Evolutionary conservation across 2,888 invertebrate species (phyloP), one percentile per base, ranked within the genome.

Genomic region (Troilus luridus): DNA sequence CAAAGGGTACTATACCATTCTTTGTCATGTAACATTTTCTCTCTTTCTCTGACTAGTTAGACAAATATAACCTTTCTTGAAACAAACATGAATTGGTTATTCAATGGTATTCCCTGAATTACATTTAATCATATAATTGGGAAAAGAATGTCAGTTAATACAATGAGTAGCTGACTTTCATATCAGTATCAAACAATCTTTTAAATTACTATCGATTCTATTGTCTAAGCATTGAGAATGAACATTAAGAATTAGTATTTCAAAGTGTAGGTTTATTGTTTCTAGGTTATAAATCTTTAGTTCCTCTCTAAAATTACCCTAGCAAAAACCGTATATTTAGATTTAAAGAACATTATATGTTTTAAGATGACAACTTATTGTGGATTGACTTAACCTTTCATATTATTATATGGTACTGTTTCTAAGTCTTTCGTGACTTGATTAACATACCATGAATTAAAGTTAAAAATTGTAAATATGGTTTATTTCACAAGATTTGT

Each of bases 1-100:
- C 89, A 89, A 89, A 89, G 89, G 59, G 56, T 64, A 89, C 77
- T 77, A 56, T 85, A 56, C 21, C 54, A 85, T 0, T 21, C 85
- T 85, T 54, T 56, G n/a, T 85, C 56, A 56, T 85, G 85, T 85
- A 85, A 85, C 85, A n/a, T n/a, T 56, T 85, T 85, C 27, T 72
- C 27, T 72, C 21, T 27, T 72, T 72, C 72, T 27, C 0, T 72
- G 24, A 67, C 24, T 81, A 56, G 56, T 85, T 85, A 0, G 11
- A n/a, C 3, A 56, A 56, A n/a, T 27, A 56, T 54, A 56, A 56
- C 56, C 85, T 56, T 85, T 85, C 56, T 5, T n/a, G 19, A n/a
- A 85, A 54, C n/a, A 85, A 54, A 41, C 27, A 72, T 27, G 72
- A 11, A 41, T 27, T 72, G 6, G 5, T 67, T 67, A 24, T 24